These are phyloP conservation scores for Drosophila lacertosa DNA, from an alignment of 1,140 invertebrate genomes.

Conservation along the genomic window DNA sequence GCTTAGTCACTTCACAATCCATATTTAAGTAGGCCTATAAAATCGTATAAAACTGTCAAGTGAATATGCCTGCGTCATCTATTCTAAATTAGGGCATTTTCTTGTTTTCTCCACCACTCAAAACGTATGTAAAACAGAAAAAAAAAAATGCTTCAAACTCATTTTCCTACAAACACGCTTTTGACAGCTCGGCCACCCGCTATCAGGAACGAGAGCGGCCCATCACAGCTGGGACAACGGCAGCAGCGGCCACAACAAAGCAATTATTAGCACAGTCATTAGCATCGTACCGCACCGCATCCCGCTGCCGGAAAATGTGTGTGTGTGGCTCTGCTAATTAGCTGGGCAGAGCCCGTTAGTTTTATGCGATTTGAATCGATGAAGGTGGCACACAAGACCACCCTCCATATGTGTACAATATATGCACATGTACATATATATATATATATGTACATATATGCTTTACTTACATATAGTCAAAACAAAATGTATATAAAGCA, in stretches of 20 bases:
- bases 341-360: slow-evolving; percentile 25
- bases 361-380: slow-evolving; percentile 43
- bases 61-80: too few species aligned
- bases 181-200: slow-evolving; percentile 12
- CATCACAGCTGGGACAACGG: slow-evolving; percentile 10
- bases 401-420: not conserved
- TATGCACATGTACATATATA: not conserved
- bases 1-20: too few species aligned
- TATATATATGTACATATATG: not conserved
- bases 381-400: not conserved
- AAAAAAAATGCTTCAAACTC: not conserved
- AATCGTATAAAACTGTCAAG: too few species aligned
- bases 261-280: slow-evolving; percentile 70
- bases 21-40: too few species aligned
- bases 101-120: too few species aligned
- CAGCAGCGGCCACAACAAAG: slow-evolving; percentile 50
- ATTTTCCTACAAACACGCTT: not conserved
- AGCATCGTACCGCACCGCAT: slow-evolving; percentile 30
- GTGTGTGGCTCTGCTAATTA: slow-evolving; percentile 58
- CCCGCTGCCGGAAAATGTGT: not conserved
- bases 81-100: too few species aligned
- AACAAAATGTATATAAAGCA: slow-evolving; percentile 18
- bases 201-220: slow-evolving; percentile 12
- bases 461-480: not conserved
- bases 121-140: not conserved